Conservation (phyloP, 2,113 vertebrate genomes). For the Podarcis muralis region DNA sequence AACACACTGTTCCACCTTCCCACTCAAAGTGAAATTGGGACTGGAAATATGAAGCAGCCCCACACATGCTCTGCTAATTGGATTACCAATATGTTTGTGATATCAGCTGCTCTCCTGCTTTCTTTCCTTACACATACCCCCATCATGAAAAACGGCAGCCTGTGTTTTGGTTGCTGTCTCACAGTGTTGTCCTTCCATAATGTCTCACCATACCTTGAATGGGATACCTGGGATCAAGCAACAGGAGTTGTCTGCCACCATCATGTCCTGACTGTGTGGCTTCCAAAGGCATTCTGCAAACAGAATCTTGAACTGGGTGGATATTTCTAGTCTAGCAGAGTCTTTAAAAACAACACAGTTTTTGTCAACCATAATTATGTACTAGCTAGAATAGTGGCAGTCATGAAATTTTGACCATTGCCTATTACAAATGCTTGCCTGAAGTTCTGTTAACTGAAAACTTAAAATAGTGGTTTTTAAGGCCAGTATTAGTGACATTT, state of each 20-base stretch:
- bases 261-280: neutral
- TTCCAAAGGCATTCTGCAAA: neutral
- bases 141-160: too few species aligned
- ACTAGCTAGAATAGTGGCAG: neutral
- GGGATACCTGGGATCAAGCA: neutral
- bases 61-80: too few species aligned
- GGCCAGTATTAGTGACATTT: neutral
- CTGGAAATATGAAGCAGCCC: too few species aligned
- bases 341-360: neutral
- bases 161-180: too few species aligned
- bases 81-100: too few species aligned
- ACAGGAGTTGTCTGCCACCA: too few species aligned
- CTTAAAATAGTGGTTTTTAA: neutral
- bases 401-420: neutral
- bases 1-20: too few species aligned
- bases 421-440: conserved; percentile 1
- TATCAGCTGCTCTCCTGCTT: too few species aligned
- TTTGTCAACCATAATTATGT: neutral
- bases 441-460: neutral
- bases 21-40: too few species aligned
- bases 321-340: neutral
- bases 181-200: too few species aligned
- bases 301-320: neutral
- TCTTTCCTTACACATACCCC: too few species aligned
- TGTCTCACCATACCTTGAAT: too few species aligned